These are phyloP conservation scores for Drosophila repleta DNA, from an alignment of 1,140 invertebrate species.

Conservation along the genomic window DNA sequence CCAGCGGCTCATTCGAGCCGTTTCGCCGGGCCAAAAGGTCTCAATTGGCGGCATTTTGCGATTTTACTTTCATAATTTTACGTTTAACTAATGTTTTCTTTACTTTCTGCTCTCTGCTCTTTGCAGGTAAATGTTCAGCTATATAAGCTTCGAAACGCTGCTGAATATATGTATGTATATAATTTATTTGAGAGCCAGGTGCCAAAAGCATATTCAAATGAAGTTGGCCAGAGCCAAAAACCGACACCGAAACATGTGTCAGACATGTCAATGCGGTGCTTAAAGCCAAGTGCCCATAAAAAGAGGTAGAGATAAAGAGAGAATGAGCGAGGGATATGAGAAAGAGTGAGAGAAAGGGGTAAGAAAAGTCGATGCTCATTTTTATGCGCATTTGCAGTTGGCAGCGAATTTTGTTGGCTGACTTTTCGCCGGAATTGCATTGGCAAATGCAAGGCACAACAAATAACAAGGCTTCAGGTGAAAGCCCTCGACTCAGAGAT, in stretches of 20 bases:
- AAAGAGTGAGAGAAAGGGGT: background rate
- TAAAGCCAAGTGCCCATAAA: slow-evolving; percentile 27
- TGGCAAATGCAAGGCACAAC: slow-evolving; percentile 6
- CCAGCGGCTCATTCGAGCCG: background rate
- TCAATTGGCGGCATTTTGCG: background rate
- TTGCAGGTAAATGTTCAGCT: slow-evolving; percentile 29
- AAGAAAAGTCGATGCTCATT: slow-evolving; percentile 43
- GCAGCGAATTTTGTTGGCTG: slow-evolving; percentile 16
- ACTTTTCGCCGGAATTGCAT: slow-evolving; percentile 23
- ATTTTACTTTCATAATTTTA: slow-evolving; percentile 6
- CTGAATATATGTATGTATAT: slow-evolving; percentile 20
- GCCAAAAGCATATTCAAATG: slow-evolving; percentile 77
- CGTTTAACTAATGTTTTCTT: slow-evolving; percentile 5
- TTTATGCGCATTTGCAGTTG: slow-evolving; percentile 44
- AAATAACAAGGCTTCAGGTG: background rate
- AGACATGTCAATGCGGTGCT: slow-evolving; percentile 69
- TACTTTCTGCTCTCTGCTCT: slow-evolving; percentile 1
- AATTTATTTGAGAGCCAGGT: slow-evolving; percentile 64
- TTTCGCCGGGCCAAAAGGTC: background rate
- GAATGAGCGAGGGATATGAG: background rate
- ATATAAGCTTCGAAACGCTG: slow-evolving; percentile 36
- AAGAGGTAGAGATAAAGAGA: slow-evolving; percentile 1
- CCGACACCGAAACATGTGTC: slow-evolving; percentile 69
- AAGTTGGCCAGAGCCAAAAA: slow-evolving; percentile 60
- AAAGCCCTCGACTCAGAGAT: background rate